Evolutionary conservation across 1,140 invertebrate genomes (phyloP), one percentile per base, ranked within the genome.

Genomic region (Sesamia nonagrioides): DNA sequence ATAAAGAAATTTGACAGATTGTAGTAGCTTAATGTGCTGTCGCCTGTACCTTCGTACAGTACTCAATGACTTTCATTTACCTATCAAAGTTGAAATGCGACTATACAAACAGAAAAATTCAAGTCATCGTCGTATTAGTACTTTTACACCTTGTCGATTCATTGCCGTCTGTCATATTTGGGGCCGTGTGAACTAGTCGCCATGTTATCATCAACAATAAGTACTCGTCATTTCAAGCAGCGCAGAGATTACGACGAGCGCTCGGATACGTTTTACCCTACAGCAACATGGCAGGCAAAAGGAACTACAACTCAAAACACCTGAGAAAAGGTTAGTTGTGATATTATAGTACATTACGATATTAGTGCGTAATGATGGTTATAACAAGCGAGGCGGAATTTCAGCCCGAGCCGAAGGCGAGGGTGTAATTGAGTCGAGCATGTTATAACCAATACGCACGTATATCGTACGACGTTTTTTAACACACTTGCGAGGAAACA

Each of bases 211-310:
- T 58, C 78, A 17, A 54, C 69, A 27, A 13, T 78, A 33, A 87
- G 82, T 45, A 88, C 33, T 83, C 87, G 1, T 88, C 89, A 13
- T 88, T 89, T 78, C 87, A 84, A 83, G 56, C 89, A 15, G 61
- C 91, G 1, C 68, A 77, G 35, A 84, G 88, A 77, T 82, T 94
- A 7, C 80, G 79, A 11, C 86, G 85, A 45, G 80, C 87, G 11
- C n/a, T n/a, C n/a, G n/a, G n/a, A n/a, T n/a, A n/a, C n/a, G n/a
- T n/a, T n/a, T n/a, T n/a, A n/a, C n/a, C 88, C 21, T 87, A 89
- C 45, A 83, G 84, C 33, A 91, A 60, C 73, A 89, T 91, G 87
- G 80, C 88, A 27, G 77, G 88, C 15, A 85, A 84, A 42, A 37
- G 21, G 27, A 80, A 82, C 61, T 80, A 77, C 37, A 79, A 84